Base-by-base conservation (phyloP, 2,797 vertebrate genomes). In the Bufotes viridis region DNA sequence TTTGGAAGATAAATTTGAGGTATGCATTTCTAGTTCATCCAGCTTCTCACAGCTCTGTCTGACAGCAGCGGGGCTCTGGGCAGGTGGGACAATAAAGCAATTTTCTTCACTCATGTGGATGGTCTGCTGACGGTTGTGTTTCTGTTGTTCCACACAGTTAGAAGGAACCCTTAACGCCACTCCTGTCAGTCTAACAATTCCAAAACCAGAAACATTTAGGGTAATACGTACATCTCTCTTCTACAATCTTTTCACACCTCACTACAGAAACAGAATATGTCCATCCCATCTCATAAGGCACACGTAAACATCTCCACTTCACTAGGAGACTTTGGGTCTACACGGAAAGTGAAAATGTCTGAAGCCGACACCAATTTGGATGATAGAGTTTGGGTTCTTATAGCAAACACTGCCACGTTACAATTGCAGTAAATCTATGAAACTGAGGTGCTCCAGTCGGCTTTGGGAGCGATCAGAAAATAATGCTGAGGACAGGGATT, bases 121-220 rank as follows among this genome's bases (percentile, higher is more conserved):
- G 24, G 34, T 5, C 42, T 75, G 18, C 51, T 17, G 10, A 74
- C 15, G 10, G 20, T 34, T 42, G 75, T 72, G 81, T 85, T 82
- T 83, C 78, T 69, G 42, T 34, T 85, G 80, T 53, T 20, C 1
- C 0, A 49, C 63, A 55, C 88, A 87, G 29, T 90, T 89, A 63
- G 92, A 0, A 0, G 90, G 92, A 80, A 93, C 92, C 34, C 92
- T 92, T 92, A 94, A 82, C 0, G 91, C 90, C 24, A 92, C 61
- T 9, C 86, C 85, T 78, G 82, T 26, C 80, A 78, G 20, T 55
- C 94, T 94, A 82, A 63, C 72, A 17, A 0, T 55, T 13, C 26
- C 1, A 17, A 29, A 42, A 58, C n/a, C 42, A 42, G 42, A 42
- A 42, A 42, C 42, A 42, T 42, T 42, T 8, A 42, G 34, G 22